Evolutionary conservation across 1,140 invertebrate species (phyloP).

Genomic region (Brachionus angularis): DNA sequence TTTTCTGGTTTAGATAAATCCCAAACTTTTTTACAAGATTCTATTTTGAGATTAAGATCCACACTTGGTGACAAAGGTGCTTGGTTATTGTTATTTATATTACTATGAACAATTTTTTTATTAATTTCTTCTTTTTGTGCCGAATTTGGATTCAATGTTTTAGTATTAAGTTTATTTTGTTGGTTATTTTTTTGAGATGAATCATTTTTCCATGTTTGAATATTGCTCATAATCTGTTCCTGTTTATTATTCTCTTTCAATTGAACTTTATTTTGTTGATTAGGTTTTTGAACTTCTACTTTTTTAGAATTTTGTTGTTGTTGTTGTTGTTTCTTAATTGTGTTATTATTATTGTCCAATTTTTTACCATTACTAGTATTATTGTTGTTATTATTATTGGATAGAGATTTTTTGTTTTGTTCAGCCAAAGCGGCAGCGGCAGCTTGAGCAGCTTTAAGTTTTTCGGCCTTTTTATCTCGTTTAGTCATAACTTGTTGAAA

Average conservation of each 20-base stretch:
- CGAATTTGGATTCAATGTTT: background rate
- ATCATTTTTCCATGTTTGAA: slow-evolving; percentile 37
- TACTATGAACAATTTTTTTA: background rate
- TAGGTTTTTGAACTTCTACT: background rate
- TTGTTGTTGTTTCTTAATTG: background rate
- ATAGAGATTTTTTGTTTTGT: background rate
- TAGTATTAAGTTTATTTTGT: background rate
- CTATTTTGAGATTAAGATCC: background rate
- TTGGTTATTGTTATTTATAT: background rate
- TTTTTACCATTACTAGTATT: background rate
- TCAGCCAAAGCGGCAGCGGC: background rate
- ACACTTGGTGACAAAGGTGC: background rate
- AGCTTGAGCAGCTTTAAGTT: background rate
- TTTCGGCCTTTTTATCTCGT: slow-evolving; percentile 36
- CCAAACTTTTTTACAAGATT: slow-evolving; percentile 15
- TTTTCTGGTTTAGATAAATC: background rate
- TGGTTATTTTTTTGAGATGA: background rate
- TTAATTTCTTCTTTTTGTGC: background rate
- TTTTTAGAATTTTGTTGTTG: background rate
- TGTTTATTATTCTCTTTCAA: too few relatives aligned
- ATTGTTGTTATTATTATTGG: background rate
- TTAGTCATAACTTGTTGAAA: slow-evolving; percentile 39
- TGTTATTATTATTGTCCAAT: background rate
- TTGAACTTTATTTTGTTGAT: too few relatives aligned
- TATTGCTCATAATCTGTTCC: slow-evolving; percentile 34